Conservation (phyloP, 2,797 vertebrate species). For the Triplophysa bombifrons region DNA sequence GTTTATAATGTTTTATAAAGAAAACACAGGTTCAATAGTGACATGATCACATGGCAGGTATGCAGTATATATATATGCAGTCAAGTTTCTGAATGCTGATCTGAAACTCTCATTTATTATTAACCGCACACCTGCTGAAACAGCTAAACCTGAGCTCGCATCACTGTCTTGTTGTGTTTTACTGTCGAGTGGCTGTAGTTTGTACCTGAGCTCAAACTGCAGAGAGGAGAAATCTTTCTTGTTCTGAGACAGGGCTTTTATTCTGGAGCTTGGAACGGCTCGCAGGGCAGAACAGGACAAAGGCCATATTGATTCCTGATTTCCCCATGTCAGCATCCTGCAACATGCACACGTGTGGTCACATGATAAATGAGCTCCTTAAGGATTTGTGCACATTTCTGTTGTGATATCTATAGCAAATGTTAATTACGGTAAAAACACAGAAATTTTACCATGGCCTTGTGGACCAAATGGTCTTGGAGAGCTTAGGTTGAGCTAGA, state of each 20-base stretch:
- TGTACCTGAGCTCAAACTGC: constrained; percentile 69
- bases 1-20: too few relatives aligned
- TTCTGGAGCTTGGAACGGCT: constrained; percentile 69
- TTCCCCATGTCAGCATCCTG: constrained; percentile 73
- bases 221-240: constrained; percentile 69
- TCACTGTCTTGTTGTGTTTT: not conserved
- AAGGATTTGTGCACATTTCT: not conserved
- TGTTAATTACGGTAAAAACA: not conserved
- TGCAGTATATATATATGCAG: not conserved
- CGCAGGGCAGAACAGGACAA: constrained; percentile 54
- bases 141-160: constrained; percentile 8
- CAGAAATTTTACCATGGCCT: constrained; percentile 68
- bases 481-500: constrained; percentile 71
- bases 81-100: not conserved
- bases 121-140: not conserved
- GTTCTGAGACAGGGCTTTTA: constrained; percentile 71
- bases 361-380: constrained; percentile 5
- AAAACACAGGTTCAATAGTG: too few relatives aligned
- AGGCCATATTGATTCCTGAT: constrained; percentile 74
- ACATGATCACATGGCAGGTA: too few relatives aligned
- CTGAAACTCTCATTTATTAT: constrained; percentile 28
- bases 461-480: constrained; percentile 70
- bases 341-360: constrained; percentile 37
- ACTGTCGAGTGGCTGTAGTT: not conserved
- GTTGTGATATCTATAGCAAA: not conserved